phyloP scores from a whole-genome alignment of 2,888 invertebrate genomes.

The Rhogogaster chlorosoma region DNA sequence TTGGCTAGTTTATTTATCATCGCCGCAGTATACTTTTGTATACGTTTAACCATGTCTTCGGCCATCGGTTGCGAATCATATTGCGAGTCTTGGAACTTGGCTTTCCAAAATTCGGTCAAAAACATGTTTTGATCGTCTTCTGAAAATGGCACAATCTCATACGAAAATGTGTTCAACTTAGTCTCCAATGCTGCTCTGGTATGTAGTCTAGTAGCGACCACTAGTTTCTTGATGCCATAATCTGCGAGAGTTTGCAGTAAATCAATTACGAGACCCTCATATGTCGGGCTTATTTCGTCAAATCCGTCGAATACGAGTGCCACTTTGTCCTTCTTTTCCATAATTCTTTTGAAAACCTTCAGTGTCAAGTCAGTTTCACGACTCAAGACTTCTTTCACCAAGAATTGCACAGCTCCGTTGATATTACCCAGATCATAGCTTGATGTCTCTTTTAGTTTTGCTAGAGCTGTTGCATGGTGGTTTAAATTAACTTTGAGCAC shows the following conservation, averaged over 20 bases:
- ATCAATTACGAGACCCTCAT: background rate
- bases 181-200: background rate
- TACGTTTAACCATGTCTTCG: background rate
- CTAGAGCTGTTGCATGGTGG: background rate
- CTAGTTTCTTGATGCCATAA: background rate
- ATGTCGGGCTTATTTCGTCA: background rate
- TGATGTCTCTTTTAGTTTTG: background rate
- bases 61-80: background rate
- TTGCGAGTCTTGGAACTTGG: background rate
- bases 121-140: background rate
- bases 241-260: background rate
- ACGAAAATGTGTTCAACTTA: background rate
- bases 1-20: background rate
- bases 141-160: background rate
- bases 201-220: background rate
- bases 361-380: background rate
- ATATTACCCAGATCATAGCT: background rate
- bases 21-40: background rate
- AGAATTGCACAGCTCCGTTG: background rate
- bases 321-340: background rate
- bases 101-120: background rate
- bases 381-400: background rate
- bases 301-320: slow-evolving; percentile 11
- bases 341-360: background rate
- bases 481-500: background rate